Evolutionary conservation across 2,797 vertebrate genomes (phyloP), one percentile per base, ranked within the genome.

Genomic region (Rhinoraja longicauda): DNA sequence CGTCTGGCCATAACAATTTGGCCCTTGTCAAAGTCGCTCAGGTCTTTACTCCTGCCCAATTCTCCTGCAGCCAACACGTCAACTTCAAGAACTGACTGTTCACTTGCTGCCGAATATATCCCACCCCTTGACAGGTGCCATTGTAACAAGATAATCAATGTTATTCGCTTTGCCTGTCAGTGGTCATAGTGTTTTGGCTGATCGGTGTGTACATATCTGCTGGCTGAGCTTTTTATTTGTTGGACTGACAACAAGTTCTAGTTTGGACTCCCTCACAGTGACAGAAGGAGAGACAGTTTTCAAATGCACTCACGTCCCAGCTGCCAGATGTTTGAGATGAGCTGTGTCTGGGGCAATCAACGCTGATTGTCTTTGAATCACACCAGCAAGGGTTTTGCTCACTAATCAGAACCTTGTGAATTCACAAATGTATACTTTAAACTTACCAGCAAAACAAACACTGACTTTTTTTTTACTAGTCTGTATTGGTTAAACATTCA

Each of bases 331-430:
- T 92, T 75, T 92, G 7, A 92, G 90, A 75, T 75, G 72, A 72
- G 26, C 36, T 75, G 75, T 53, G 92, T 92, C 92, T 72, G 53
- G 39, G 4, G 36, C 53, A 26, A 26, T 92, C 75, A 45, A 75
- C 73, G 73, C 13, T 53, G 39, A 75, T 92, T n/a, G 39, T 13
- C 70, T 92, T 75, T 92, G 67, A 73, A 92, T 75, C 70, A 92
- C 90, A 75, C 90, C 75, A 73, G 36, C 36, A 73, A 45, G 45
- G 39, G 13, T 75, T 73, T 57, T 92, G 90, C 70, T 26, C 90
- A 53, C 90, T 92, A 70, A 92, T 92, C 45, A n/a, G 72, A 92
- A 92, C 72, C 90, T 92, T 92, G 90, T 75, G 72, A 39, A 75
- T 92, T 75, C 72, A 92, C 90, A 53, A 70, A 73, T 53, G n/a